These are phyloP conservation scores for Coenonympha glycerion DNA, from an alignment of 2,888 invertebrate species.

Conservation along the genomic window DNA sequence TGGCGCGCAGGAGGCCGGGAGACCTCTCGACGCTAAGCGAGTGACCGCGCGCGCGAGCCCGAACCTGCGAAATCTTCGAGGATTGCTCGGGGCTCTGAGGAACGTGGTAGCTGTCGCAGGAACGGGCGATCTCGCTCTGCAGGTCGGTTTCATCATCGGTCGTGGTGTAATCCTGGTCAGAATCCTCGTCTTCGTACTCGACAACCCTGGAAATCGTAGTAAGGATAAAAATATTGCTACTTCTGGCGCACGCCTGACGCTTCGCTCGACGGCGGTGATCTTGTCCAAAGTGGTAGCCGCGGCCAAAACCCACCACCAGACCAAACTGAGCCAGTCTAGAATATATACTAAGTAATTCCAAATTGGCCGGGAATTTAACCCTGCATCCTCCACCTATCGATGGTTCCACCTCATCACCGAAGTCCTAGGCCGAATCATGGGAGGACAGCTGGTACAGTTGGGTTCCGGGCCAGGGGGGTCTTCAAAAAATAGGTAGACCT, in stretches of 20 bases:
- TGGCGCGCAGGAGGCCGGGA: conserved; percentile 42
- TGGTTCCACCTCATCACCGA: too few relatives aligned
- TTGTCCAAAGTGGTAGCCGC: too few relatives aligned
- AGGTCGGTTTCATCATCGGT: conserved; percentile 48
- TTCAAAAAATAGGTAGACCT: too few relatives aligned
- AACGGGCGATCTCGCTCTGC: conserved; percentile 43
- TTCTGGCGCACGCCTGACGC: background rate
- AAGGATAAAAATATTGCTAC: background rate
- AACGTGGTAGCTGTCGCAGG: conserved; percentile 42
- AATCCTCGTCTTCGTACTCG: conserved; percentile 42
- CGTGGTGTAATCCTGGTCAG: conserved; percentile 46
- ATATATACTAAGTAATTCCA: too few relatives aligned
- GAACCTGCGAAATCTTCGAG: conserved; percentile 35
- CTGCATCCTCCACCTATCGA: too few relatives aligned
- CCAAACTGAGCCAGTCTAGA: too few relatives aligned
- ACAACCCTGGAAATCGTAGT: conserved; percentile 47
- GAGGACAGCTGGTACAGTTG: too few relatives aligned
- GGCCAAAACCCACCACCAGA: too few relatives aligned
- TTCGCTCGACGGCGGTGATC: too few relatives aligned
- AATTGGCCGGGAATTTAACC: too few relatives aligned
- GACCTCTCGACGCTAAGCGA: conserved; percentile 56
- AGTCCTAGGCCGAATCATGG: too few relatives aligned
- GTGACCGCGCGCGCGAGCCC: conserved; percentile 53
- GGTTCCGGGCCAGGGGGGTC: too few relatives aligned
- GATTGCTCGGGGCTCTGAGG: conserved; percentile 40